phyloP scores from a whole-genome alignment of 2,113 vertebrate genomes.

The Mustela lutreola region DNA sequence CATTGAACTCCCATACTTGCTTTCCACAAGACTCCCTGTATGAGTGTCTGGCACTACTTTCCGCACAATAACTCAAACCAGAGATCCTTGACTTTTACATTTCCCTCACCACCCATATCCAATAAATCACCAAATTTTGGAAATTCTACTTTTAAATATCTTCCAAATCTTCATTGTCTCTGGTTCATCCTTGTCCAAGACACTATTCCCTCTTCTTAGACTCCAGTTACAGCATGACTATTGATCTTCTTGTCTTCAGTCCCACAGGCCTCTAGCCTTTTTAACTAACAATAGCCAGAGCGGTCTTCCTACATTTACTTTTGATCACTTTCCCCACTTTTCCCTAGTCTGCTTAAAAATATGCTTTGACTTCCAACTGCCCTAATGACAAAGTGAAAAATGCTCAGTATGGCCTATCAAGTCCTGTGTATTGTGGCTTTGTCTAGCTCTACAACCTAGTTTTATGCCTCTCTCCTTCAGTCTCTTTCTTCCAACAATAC shows the following conservation, averaged over 20 bases:
- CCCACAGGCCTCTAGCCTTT: not conserved
- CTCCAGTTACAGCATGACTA: not conserved
- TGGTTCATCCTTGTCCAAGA: not conserved
- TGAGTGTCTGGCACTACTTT: not conserved
- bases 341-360: not conserved
- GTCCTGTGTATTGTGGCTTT: not conserved
- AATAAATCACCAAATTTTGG: not conserved
- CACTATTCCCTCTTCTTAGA: not conserved
- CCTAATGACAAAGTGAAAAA: not conserved
- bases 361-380: not conserved
- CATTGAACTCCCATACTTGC: not conserved
- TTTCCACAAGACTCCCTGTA: not conserved
- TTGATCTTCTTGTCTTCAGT: not conserved
- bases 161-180: constrained; percentile 5
- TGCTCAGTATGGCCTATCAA: not conserved
- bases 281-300: not conserved
- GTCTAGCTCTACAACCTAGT: not conserved
- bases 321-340: not conserved
- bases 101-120: not conserved
- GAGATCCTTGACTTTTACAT: not conserved
- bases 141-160: not conserved
- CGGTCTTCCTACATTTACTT: not conserved
- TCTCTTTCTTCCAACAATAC: not conserved
- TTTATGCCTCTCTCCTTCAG: not conserved
- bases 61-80: not conserved